A percentile compares a stretch with the other conserved stretches of the same genome.
Evolutionary conservation across 2,888 invertebrate species (phyloP).

Genomic region (Cosmorhoe ocellata): DNA sequence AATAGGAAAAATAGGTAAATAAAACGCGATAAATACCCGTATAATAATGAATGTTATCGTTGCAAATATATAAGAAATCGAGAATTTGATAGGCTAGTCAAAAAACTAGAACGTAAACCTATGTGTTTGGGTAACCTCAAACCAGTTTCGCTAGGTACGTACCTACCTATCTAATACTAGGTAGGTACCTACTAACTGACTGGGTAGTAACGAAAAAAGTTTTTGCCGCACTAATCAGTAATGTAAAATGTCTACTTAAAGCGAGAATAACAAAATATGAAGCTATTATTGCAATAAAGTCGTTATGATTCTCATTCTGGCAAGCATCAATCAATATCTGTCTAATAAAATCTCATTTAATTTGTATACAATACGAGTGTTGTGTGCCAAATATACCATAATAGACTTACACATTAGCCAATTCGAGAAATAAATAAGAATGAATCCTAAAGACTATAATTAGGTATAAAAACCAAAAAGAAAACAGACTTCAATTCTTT

Average conservation of each 20-base stretch:
- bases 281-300: constrained; percentile 9
- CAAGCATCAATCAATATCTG: constrained; percentile 18
- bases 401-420: too few species aligned
- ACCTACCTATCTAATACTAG: constrained; percentile 34
- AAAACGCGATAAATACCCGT: too few species aligned
- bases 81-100: constrained; percentile 44
- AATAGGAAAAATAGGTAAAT: too few species aligned
- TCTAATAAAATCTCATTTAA: constrained; percentile 10
- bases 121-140: constrained; percentile 58
- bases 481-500: too few species aligned
- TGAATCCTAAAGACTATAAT: too few species aligned
- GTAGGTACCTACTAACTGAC: constrained; percentile 12
- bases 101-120: constrained; percentile 49
- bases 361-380: constrained; percentile 5
- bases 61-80: constrained; percentile 39
- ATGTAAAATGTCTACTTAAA: constrained; percentile 24
- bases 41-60: too few species aligned
- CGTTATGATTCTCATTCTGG: constrained; percentile 3
- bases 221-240: constrained; percentile 20
- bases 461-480: too few species aligned
- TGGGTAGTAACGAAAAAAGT: constrained; percentile 32
- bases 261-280: constrained; percentile 14
- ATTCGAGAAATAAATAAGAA: too few species aligned
- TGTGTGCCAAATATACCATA: not conserved
- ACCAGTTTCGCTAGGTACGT: constrained; percentile 54